Percentiles rank a stretch among this genome's conserved stretches.
Evolutionary conservation across 1,140 invertebrate genomes (phyloP).

Genomic region (Agraylea sexmaculata): DNA sequence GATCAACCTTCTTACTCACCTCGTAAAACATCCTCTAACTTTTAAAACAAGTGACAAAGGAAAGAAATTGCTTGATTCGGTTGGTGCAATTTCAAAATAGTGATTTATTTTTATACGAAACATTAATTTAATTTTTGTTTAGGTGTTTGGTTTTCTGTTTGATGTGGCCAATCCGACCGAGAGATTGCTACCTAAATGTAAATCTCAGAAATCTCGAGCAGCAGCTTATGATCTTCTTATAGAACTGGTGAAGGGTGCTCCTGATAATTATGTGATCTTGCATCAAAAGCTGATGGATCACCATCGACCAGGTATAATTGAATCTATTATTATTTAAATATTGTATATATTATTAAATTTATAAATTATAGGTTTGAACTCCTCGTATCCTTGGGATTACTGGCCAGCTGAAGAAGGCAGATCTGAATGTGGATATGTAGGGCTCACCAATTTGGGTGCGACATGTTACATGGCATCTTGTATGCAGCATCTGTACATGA

Average conservation of each 20-base stretch:
- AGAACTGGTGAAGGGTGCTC: slow-evolving; percentile 70
- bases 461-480: slow-evolving; percentile 96
- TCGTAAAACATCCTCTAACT: slow-evolving; percentile 76
- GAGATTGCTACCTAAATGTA: slow-evolving; percentile 83
- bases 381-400: slow-evolving; percentile 90
- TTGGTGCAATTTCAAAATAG: slow-evolving; percentile 22
- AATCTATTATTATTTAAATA: slow-evolving; percentile 1
- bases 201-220: slow-evolving; percentile 75
- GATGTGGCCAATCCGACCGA: slow-evolving; percentile 75
- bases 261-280: slow-evolving; percentile 76
- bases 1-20: slow-evolving; percentile 72
- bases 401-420: slow-evolving; percentile 92
- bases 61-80: slow-evolving; percentile 56
- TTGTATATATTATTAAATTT: not conserved
- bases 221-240: slow-evolving; percentile 83
- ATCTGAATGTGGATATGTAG: slow-evolving; percentile 88
- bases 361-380: slow-evolving; percentile 50
- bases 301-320: slow-evolving; percentile 59
- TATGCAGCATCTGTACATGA: slow-evolving; percentile 95
- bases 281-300: slow-evolving; percentile 74
- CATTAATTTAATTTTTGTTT: slow-evolving; percentile 12
- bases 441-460: slow-evolving; percentile 86
- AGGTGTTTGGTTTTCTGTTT: slow-evolving; percentile 81
- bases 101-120: too few relatives aligned
- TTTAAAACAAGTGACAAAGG: slow-evolving; percentile 75